A percentile compares a stretch with the other conserved stretches of the same genome.
These are phyloP conservation scores for Stratiomys singularior DNA, from an alignment of 2,888 invertebrate genomes.

Conservation along the genomic window DNA sequence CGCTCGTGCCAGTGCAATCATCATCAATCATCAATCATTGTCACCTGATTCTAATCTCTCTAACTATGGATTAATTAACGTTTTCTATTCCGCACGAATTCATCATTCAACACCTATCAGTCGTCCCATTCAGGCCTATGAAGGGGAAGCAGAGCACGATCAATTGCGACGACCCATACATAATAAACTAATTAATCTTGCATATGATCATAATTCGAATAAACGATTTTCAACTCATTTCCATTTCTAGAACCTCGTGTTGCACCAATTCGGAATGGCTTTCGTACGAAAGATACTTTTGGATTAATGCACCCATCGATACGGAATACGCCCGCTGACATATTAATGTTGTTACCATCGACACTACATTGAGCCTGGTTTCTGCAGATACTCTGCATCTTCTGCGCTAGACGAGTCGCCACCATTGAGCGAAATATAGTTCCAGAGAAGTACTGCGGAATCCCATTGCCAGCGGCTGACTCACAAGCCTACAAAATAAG, in stretches of 20 bases:
- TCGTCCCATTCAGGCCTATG: background rate
- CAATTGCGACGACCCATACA: background rate
- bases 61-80: constrained; percentile 37
- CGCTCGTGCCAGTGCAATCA: constrained; percentile 19
- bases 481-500: no score
- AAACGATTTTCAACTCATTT: background rate
- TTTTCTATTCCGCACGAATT: constrained; percentile 12
- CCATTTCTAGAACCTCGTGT: background rate
- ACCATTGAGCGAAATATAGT: background rate
- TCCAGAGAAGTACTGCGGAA: no score
- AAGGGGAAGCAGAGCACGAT: background rate
- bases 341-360: no score
- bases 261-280: no score
- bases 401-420: background rate
- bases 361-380: no score
- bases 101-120: constrained; percentile 18
- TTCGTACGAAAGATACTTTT: no score
- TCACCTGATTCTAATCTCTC: constrained; percentile 36
- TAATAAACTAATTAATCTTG: constrained; percentile 4
- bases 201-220: background rate
- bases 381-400: background rate
- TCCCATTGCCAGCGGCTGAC: no score
- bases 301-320: no score
- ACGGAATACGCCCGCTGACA: no score
- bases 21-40: constrained; percentile 34